Percentiles rank a stretch among this genome's conserved stretches.
Conservation (phyloP, 2,113 vertebrate genomes). For the Procavia capensis region DNA sequence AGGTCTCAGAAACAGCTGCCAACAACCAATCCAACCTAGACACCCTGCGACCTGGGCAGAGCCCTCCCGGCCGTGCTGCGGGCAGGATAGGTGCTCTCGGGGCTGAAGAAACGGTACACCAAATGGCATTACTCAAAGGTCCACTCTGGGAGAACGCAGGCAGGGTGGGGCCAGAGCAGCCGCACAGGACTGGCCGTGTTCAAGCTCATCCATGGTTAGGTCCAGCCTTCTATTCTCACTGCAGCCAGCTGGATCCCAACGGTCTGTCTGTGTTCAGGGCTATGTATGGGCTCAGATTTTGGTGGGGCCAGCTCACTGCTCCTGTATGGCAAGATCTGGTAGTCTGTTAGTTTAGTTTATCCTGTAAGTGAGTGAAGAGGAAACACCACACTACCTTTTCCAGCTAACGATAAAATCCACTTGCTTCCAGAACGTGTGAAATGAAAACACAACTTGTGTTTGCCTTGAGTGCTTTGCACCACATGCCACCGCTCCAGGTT, state of each 20-base stretch:
- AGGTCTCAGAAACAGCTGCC: not conserved
- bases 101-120: not conserved
- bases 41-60: rapidly evolving
- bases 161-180: not conserved
- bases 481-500: no score
- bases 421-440: not conserved
- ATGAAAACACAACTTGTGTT: not conserved
- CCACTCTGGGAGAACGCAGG: not conserved
- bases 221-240: rapidly evolving
- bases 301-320: not conserved
- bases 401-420: not conserved
- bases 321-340: not conserved
- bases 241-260: not conserved
- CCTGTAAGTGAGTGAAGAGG: not conserved
- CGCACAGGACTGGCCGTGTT: rapidly evolving
- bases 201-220: rapidly evolving
- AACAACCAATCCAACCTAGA: not conserved
- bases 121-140: not conserved
- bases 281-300: not conserved
- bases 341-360: not conserved
- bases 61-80: not conserved
- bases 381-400: not conserved
- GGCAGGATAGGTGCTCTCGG: not conserved
- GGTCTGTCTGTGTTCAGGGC: not conserved
- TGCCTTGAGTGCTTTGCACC: not conserved